Evolutionary conservation across 2,888 invertebrate genomes (phyloP).

Genomic region (Neocrepidodera transversa): DNA sequence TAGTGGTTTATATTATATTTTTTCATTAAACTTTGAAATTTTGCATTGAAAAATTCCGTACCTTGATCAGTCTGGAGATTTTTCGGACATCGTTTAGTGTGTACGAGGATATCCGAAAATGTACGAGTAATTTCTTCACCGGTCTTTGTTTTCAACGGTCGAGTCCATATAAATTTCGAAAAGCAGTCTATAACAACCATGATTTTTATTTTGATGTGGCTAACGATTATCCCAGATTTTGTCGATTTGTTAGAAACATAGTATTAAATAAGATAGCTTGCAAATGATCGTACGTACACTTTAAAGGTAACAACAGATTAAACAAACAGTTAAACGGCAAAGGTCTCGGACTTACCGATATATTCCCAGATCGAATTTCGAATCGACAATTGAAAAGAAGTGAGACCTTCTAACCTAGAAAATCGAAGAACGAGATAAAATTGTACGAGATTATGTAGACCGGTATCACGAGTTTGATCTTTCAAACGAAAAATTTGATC

Average conservation of each 20-base stretch:
- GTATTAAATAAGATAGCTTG: neutral
- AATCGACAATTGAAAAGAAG: neutral
- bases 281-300: slow-evolving; percentile 1
- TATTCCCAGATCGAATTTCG: slow-evolving; percentile 10
- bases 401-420: slow-evolving; percentile 13
- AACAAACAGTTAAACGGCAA: slow-evolving; percentile 12
- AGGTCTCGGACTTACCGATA: slow-evolving; percentile 11
- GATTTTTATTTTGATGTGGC: neutral
- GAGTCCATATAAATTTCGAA: no score
- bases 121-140: no score
- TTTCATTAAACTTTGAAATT: no score
- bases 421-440: slow-evolving; percentile 5
- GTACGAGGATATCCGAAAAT: no score
- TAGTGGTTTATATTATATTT: no score
- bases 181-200: no score
- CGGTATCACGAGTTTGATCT: slow-evolving; percentile 2
- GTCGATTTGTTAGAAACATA: neutral
- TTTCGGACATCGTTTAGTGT: no score
- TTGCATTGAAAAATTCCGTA: no score
- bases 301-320: slow-evolving; percentile 14
- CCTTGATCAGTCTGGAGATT: no score
- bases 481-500: no score
- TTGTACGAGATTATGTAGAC: neutral
- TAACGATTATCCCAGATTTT: neutral
- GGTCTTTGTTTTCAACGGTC: no score